Percentiles rank a stretch among this genome's conserved stretches.
These are phyloP conservation scores for Gymnothorax reevesii DNA, from an alignment of 2,797 vertebrate genomes.

Conservation along the genomic window DNA sequence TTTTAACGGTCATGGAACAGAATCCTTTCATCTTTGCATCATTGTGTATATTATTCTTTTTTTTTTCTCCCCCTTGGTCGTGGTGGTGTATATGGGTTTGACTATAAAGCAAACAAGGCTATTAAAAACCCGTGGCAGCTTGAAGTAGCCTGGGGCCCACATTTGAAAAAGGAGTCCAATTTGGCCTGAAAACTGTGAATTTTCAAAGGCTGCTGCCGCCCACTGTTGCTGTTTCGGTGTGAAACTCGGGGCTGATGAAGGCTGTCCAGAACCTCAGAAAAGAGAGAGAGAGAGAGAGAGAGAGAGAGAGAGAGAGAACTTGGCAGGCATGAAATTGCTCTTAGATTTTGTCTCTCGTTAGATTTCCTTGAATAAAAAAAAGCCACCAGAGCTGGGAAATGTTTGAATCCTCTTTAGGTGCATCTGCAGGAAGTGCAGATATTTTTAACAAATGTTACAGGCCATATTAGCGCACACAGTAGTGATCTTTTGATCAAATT, in stretches of 20 bases:
- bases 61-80: background rate
- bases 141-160: slow-evolving; percentile 23
- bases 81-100: background rate
- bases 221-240: slow-evolving; percentile 35
- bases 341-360: background rate
- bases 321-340: background rate
- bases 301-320: too few relatives aligned
- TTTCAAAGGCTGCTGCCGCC: slow-evolving; percentile 37
- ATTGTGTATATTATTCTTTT: background rate
- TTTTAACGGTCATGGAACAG: background rate
- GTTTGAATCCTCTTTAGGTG: background rate
- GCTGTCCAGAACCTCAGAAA: background rate
- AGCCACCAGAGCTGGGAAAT: background rate
- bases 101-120: background rate
- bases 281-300: too few relatives aligned
- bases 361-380: background rate
- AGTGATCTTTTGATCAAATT: background rate
- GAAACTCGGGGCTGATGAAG: slow-evolving; percentile 15
- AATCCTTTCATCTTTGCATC: background rate
- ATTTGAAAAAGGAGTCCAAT: slow-evolving; percentile 28
- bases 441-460: background rate
- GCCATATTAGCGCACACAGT: background rate
- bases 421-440: background rate
- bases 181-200: slow-evolving; percentile 42
- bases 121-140: slow-evolving; percentile 22